Percentiles rank a stretch among this genome's conserved stretches.
Conservation (phyloP, 2,113 vertebrate genomes). For the Upupa epops region DNA sequence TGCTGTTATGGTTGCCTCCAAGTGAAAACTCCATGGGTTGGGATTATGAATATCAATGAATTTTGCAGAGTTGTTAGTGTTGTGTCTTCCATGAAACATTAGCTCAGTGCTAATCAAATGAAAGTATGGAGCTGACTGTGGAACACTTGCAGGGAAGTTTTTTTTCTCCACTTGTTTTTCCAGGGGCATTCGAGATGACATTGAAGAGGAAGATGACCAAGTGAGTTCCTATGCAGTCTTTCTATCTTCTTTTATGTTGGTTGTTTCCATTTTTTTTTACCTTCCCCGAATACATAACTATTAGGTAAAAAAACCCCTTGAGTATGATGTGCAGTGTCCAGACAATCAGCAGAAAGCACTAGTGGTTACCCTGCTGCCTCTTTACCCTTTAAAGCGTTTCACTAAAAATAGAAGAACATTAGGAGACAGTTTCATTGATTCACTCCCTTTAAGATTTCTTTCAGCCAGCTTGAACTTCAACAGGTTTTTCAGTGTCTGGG, state of each 20-base stretch:
- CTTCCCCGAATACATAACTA: slow-evolving; percentile 28
- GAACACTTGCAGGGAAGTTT: slow-evolving; percentile 99
- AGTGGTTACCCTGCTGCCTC: slow-evolving; percentile 19
- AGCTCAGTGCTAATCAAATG: slow-evolving; percentile 71
- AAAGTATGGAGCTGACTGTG: slow-evolving; percentile 83
- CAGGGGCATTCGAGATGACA: slow-evolving; percentile 99
- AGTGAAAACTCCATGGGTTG: slow-evolving; percentile 49
- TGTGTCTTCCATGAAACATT: slow-evolving; percentile 60
- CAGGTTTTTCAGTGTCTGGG: neutral
- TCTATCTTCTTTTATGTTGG: slow-evolving; percentile 75
- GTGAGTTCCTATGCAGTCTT: slow-evolving; percentile 95
- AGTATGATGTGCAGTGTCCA: neutral
- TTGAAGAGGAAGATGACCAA: slow-evolving; percentile 99
- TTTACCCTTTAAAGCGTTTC: slow-evolving; percentile 17
- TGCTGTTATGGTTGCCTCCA: neutral
- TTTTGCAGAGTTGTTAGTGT: slow-evolving; percentile 71
- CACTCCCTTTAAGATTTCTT: neutral
- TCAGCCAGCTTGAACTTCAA: neutral
- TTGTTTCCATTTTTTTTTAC: slow-evolving; percentile 52
- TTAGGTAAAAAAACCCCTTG: slow-evolving; percentile 49
- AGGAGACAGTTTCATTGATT: neutral
- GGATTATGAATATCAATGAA: slow-evolving; percentile 65
- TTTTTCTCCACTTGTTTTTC: slow-evolving; percentile 99
- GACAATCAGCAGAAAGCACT: slow-evolving; percentile 33
- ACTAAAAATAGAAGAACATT: neutral